Base-by-base conservation (phyloP, 92 coral and sea anemone genomes). In the Heliopora coerulea region DNA sequence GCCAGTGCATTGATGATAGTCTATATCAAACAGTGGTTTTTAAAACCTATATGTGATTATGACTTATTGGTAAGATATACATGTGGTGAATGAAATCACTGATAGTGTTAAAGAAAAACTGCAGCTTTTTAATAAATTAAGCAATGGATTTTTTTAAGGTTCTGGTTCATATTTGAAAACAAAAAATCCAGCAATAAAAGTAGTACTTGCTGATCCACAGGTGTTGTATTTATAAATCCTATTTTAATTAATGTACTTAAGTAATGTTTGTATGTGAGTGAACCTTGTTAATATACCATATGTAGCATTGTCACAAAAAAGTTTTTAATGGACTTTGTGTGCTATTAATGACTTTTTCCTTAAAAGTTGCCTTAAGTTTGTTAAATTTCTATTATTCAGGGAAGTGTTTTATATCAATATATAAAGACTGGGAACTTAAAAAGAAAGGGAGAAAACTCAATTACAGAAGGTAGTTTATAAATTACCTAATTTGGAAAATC, bases 161-260 rank as follows among this genome's bases (percentile, higher is more conserved):
- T 83, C 82, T 40, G 97, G 97, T 76, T 54, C 89, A 59, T 92
- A 50, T 62, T 83, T 92, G 27, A 92, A 92, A 81, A 86, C 88
- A 59, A 89, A 87, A 79, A 92, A 92, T 54, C 92, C 96, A 33
- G 88, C 83, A 65, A 82, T 92, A 3, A 89, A 89, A 87, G 97
- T 92, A 48, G 33, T 92, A 59, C 78, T 92, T 64, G 97, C 97
- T 21, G 97, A 92, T 78, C 97, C 97, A 32, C 96, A 90, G 96
- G 97, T 89, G 62, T 28, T 3, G 30, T 21, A 30, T 48, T 42
- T 67, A 69, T 62, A 26, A 11, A 17, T 56, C 77, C 28, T 6
- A 29, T 78, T 29, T 61, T n/a, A 62, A 72, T 33, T 31, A 8
- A 31, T 11, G 1, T n/a, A 25, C 19, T 39, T 32, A 8, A 18